phyloP scores from a whole-genome alignment of 2,888 invertebrate genomes.

The Lymantria monacha region DNA sequence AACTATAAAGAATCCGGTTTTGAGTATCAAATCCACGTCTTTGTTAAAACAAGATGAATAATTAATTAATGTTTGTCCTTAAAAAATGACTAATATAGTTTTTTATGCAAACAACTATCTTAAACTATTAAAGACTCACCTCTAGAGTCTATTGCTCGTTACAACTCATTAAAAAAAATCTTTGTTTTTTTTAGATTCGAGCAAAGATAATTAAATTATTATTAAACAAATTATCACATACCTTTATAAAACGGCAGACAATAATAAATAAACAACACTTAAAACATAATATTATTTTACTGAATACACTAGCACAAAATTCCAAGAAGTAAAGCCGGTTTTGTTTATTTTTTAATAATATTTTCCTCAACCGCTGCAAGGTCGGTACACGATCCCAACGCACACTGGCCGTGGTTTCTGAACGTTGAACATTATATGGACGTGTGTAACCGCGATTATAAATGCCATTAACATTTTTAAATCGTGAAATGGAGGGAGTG shows the following conservation, averaged over 20 bases:
- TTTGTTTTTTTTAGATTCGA: too few species aligned
- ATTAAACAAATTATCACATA: background rate
- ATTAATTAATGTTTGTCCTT: too few species aligned
- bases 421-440: constrained; percentile 8
- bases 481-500: background rate
- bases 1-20: background rate
- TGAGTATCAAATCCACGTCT: background rate
- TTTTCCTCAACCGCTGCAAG: constrained; percentile 28
- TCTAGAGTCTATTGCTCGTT: background rate
- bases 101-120: too few species aligned
- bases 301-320: constrained; percentile 7
- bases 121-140: too few species aligned
- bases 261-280: constrained; percentile 1
- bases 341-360: constrained; percentile 10
- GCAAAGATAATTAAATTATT: too few species aligned
- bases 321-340: constrained; percentile 22
- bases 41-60: too few species aligned
- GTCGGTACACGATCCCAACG: constrained; percentile 17
- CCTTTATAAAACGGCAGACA: background rate
- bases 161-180: background rate
- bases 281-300: constrained; percentile 5
- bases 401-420: constrained; percentile 14
- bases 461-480: background rate
- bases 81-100: too few species aligned
- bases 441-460: background rate